Base-by-base conservation (phyloP, 2,888 invertebrate species). In the Melanchra persicariae region DNA sequence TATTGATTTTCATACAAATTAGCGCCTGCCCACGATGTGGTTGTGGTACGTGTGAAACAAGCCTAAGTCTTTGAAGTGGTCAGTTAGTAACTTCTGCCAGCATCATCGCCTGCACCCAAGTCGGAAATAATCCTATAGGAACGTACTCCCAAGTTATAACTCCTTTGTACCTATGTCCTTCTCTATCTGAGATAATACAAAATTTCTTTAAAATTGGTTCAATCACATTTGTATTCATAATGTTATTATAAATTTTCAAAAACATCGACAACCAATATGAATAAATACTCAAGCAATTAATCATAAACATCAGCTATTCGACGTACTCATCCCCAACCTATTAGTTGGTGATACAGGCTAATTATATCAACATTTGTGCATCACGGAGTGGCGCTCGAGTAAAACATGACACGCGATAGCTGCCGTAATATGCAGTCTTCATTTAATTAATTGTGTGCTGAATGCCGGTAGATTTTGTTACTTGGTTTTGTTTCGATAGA, bases 301-400 rank as follows among this genome's bases (percentile, higher is more conserved):
- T 57, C 37, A 57, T 17, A 57, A 37, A 57, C 57, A 3, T 37
- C 8, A 22, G 22, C 22, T 22, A 22, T 57, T 57, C 17, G 3
- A 15, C 37, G 22, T 54, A 57, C 7, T 57, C 37, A 57, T 57
- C 37, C 22, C 22, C 22, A 57, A 22, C 22, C 22, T n/a, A 57
- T 57, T 57, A 57, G 37, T 22, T 57, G 15, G 37, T 4, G 12
- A 57, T 57, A 22, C 57, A 37, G 57, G 57, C 8, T 57, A 57
- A 57, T 57, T 57, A 57, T 22, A 22, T 22, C 22, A 57, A 57
- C 57, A 57, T 57, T 57, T 57, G 57, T 57, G 37, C 37, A 57
- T 57, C 22, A 57, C 7, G 34, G 8, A 57, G 37, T 57, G 57
- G 57, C 34, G 2, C 15, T 22, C 37, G 22, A 22, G 3, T 22